Evolutionary conservation across 2,113 vertebrate species (phyloP).

Genomic region (Coreoperca whiteheadi): DNA sequence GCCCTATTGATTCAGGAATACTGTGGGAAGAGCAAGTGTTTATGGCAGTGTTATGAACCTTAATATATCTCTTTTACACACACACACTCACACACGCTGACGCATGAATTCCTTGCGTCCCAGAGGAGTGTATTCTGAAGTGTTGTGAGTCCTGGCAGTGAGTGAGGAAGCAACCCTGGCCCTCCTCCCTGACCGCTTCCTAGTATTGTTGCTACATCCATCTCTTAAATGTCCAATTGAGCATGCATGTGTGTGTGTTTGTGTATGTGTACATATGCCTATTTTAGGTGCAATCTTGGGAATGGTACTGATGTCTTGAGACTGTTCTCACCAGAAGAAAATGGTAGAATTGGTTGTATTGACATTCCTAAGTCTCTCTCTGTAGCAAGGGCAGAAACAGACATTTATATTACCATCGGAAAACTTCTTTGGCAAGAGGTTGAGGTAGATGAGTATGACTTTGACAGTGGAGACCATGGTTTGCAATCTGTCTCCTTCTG

Average conservation of each 20-base stretch:
- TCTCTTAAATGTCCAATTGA: slow-evolving; percentile 45
- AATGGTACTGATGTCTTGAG: background rate
- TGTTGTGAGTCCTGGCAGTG: slow-evolving; percentile 54
- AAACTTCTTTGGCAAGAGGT: no score
- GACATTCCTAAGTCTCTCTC: background rate
- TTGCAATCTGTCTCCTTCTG: background rate
- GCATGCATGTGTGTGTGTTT: slow-evolving; percentile 10
- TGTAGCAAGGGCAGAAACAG: background rate
- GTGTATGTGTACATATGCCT: slow-evolving; percentile 7
- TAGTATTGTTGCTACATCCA: slow-evolving; percentile 76
- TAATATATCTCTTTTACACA: slow-evolving; percentile 50
- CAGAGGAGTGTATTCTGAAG: slow-evolving; percentile 48
- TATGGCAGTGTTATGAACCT: slow-evolving; percentile 32
- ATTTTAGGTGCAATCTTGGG: slow-evolving; percentile 44
- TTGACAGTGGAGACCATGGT: background rate
- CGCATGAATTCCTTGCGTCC: slow-evolving; percentile 69
- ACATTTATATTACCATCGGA: background rate
- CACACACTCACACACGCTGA: slow-evolving; percentile 36
- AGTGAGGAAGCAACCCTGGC: slow-evolving; percentile 68
- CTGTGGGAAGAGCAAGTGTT: slow-evolving; percentile 23
- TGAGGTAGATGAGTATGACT: background rate
- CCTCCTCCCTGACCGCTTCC: slow-evolving; percentile 79
- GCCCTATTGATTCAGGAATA: slow-evolving; percentile 13
- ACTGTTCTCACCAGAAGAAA: background rate
- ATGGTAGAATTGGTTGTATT: background rate